Evolutionary conservation across 2,888 invertebrate species (phyloP).

Genomic region (Sabatieria punctata): DNA sequence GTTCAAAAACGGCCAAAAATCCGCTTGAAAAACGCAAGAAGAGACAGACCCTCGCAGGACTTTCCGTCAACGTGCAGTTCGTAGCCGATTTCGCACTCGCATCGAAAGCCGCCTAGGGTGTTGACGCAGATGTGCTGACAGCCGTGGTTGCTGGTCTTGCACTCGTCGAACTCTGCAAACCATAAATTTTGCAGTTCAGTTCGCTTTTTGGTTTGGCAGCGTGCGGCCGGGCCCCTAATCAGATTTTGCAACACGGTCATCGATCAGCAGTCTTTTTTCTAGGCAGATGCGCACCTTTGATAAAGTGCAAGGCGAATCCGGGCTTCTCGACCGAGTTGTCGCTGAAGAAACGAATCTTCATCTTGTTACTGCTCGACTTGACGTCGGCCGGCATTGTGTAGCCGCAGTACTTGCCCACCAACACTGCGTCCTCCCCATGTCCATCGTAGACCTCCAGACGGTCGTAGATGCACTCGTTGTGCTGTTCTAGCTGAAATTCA

Average conservation of each 20-base stretch:
- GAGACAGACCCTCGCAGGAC: slow-evolving; percentile 70
- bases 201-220: too few relatives aligned
- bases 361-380: slow-evolving; percentile 71
- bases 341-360: slow-evolving; percentile 84
- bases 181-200: too few relatives aligned
- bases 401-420: slow-evolving; percentile 68
- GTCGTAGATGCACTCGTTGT: slow-evolving; percentile 94
- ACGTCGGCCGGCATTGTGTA: slow-evolving; percentile 84
- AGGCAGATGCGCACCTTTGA: too few relatives aligned
- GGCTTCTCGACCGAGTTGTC: slow-evolving; percentile 92
- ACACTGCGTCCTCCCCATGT: slow-evolving; percentile 56
- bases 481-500: slow-evolving; percentile 62
- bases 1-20: not conserved
- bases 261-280: too few relatives aligned
- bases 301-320: slow-evolving; percentile 87
- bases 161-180: slow-evolving; percentile 73
- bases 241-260: too few relatives aligned
- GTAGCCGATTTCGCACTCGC: slow-evolving; percentile 83
- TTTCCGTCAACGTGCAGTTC: slow-evolving; percentile 93
- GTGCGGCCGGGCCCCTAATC: too few relatives aligned
- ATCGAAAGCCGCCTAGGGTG: slow-evolving; percentile 64
- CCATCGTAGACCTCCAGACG: slow-evolving; percentile 89
- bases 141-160: slow-evolving; percentile 65
- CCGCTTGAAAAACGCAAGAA: too few relatives aligned
- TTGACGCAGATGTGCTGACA: slow-evolving; percentile 93